These are phyloP conservation scores for Oppia nitens DNA, from an alignment of 1,140 invertebrate species.

Conservation along the genomic window DNA sequence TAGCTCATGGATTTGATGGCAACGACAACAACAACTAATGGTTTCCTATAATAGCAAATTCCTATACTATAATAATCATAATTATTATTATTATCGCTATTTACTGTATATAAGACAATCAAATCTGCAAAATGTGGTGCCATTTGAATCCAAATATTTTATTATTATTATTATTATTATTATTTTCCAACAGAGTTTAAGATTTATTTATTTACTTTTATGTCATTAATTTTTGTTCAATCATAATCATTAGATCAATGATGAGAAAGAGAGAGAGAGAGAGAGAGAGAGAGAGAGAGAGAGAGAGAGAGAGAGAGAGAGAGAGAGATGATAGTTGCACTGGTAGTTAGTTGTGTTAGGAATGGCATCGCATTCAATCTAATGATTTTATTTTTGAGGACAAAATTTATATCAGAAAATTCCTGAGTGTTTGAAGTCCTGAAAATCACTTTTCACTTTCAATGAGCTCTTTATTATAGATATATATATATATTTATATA, in stretches of 20 bases:
- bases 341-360: too few species aligned
- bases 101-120: background rate
- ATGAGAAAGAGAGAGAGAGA: background rate
- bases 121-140: background rate
- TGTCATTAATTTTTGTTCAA: background rate
- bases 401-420: background rate
- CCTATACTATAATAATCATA: too few species aligned
- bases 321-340: background rate
- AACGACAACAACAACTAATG: too few species aligned
- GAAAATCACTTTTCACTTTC: background rate
- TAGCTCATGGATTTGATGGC: too few species aligned
- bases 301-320: background rate
- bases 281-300: background rate
- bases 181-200: background rate
- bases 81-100: too few species aligned
- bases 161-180: too few species aligned
- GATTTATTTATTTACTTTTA: background rate
- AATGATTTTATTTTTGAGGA: background rate
- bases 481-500: too few species aligned
- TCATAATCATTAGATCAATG: too few species aligned
- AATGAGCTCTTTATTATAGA: background rate
- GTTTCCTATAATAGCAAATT: too few species aligned
- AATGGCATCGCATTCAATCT: too few species aligned
- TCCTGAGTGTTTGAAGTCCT: background rate
- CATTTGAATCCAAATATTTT: too few species aligned